These are phyloP conservation scores for Uropsilus gracilis DNA, from an alignment of 2,113 vertebrate genomes.

Conservation along the genomic window DNA sequence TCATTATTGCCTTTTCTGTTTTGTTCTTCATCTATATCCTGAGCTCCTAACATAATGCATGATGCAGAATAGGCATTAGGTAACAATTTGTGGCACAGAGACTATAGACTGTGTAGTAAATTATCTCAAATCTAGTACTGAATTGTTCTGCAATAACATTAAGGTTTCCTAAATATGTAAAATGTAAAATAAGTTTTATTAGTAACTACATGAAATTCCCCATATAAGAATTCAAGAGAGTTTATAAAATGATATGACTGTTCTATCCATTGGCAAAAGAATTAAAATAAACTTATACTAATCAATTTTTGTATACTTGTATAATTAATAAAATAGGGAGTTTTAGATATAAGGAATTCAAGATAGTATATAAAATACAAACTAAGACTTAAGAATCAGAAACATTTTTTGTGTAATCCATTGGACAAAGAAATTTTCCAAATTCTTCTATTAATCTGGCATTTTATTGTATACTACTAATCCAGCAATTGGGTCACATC, in stretches of 20 bases:
- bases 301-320: not conserved
- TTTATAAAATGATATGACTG: not conserved
- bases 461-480: conserved; percentile 12
- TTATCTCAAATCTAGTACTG: not conserved
- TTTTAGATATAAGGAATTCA: conserved; percentile 21
- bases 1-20: not conserved
- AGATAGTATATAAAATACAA: not conserved
- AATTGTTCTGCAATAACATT: not conserved
- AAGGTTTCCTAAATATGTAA: not conserved
- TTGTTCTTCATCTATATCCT: not conserved
- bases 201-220: not conserved
- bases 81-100: not conserved
- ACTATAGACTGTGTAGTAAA: not conserved
- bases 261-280: conserved; percentile 42
- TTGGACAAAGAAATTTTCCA: not conserved
- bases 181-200: not conserved
- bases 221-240: not conserved
- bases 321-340: not conserved
- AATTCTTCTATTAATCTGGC: not conserved
- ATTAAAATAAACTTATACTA: conserved; percentile 5
- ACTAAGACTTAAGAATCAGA: not conserved
- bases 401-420: not conserved
- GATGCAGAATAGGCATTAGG: not conserved
- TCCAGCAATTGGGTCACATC: not conserved
- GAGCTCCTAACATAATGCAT: not conserved